Conservation (phyloP, 2,797 vertebrate genomes). For the Gymnoscopelus microlampas region DNA sequence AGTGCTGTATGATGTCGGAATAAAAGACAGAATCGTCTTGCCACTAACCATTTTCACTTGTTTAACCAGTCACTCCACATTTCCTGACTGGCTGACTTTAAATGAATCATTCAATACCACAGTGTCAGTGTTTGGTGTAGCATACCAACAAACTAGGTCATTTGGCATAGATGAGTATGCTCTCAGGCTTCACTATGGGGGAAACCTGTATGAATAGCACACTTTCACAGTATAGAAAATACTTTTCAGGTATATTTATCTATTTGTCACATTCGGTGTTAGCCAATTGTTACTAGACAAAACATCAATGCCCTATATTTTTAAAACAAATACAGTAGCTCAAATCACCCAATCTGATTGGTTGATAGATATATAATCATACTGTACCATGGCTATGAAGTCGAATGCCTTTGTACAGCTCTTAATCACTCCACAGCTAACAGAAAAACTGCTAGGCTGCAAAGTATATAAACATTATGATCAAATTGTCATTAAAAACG, state of each 20-base stretch:
- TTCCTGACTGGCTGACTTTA: slow-evolving; percentile 75
- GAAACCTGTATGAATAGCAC: slow-evolving; percentile 57
- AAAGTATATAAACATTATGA: no score
- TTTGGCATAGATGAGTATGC: slow-evolving; percentile 70
- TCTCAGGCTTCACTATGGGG: slow-evolving; percentile 59
- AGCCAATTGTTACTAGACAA: slow-evolving; percentile 3
- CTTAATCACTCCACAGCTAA: no score
- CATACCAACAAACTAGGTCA: slow-evolving; percentile 78
- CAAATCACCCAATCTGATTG: no score
- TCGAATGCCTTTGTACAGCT: no score
- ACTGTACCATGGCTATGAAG: no score
- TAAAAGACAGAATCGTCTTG: slow-evolving; percentile 54
- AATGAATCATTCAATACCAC: slow-evolving; percentile 80
- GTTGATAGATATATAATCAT: no score
- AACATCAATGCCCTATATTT: no score
- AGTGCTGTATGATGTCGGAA: slow-evolving; percentile 61
- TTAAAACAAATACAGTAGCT: no score
- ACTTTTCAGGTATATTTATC: slow-evolving; percentile 16
- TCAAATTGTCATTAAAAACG: no score
- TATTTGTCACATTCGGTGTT: slow-evolving; percentile 14
- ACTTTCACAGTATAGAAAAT: slow-evolving; percentile 21
- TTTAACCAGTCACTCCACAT: slow-evolving; percentile 68
- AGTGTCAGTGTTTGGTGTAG: slow-evolving; percentile 75
- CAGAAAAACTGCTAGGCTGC: no score
- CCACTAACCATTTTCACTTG: slow-evolving; percentile 57